phyloP scores from a whole-genome alignment of 2,113 vertebrate species.

The Pampusana beccarii region DNA sequence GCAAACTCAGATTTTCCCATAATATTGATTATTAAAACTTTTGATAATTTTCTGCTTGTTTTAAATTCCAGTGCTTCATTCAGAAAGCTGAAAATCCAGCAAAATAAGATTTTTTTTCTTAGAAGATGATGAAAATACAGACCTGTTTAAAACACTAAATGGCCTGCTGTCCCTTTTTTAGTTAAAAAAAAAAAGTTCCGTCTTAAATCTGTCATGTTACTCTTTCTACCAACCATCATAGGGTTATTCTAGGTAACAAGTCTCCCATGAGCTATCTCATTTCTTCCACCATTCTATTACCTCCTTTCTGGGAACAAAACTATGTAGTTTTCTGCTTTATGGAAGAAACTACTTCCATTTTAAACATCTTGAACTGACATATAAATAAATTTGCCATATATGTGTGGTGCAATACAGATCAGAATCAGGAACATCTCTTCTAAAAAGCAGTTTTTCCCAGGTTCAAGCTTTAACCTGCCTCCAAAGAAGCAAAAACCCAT shows the following conservation, averaged over 20 bases:
- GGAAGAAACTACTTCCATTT: neutral
- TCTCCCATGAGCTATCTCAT: neutral
- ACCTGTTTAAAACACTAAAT: neutral
- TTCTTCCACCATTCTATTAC: neutral
- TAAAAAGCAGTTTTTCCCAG: neutral
- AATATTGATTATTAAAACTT: neutral
- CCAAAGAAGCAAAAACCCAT: neutral
- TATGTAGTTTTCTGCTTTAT: neutral
- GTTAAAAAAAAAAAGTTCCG: neutral
- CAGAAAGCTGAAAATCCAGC: neutral
- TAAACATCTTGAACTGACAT: neutral
- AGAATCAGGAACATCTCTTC: neutral
- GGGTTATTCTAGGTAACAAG: neutral
- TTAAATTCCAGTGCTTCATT: neutral
- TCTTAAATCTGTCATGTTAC: neutral
- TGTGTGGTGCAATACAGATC: neutral
- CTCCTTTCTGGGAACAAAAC: neutral
- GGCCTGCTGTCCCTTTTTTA: neutral
- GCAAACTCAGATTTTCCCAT: neutral
- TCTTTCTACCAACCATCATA: neutral
- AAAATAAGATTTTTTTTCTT: neutral
- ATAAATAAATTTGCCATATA: neutral
- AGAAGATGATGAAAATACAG: neutral
- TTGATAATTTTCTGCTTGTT: neutral
- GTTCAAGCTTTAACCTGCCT: neutral